Evolutionary conservation across 2,888 invertebrate species (phyloP), one percentile per base, ranked within the genome.

Genomic region (Matsumyia berberina): DNA sequence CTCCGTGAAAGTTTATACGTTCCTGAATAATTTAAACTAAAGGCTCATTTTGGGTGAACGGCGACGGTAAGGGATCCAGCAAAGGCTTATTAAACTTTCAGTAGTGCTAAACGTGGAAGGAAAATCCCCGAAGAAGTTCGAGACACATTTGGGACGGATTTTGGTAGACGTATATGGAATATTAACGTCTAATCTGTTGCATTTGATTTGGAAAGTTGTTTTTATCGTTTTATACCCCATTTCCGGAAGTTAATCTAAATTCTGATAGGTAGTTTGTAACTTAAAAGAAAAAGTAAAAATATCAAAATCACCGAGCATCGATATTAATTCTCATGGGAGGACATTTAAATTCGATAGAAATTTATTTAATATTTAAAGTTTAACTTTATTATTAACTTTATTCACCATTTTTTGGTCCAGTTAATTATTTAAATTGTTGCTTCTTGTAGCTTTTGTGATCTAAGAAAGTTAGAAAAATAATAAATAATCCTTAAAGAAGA

Each of bases 1-100:
- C 12, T 8, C 53, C 73, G 55, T 73, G 53, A 62, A 73, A 73
- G 29, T 72, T 72, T 72, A 72, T 73, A 58, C 35, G 42, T 55
- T 73, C 53, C 62, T 73, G 73, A 73, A 73, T 73, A 73, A 73
- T 62, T 73, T 53, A 73, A 64, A 24, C 31, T 62, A 44, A 64
- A 64, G 62, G 73, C 51, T 72, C 58, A 51, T 51, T 37, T 42
- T 44, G 46, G 53, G 9, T 3, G 11, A 31, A 12, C 2, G 7
- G 15, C 6, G 51, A 29, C 42, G 24, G 15, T 33, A 33, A 44
- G 62, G 58, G 62, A 35, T 53, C n/a, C 11, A 6, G 51, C 6
- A 17, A 31, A 62, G 49, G 12, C 42, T 46, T 72, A 72, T 72
- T 72, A 72, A 72, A 72, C 58, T 72, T 72, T 72, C 29, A 72